Base-by-base conservation (phyloP, 1,140 invertebrate genomes). In the Euura lappo region DNA sequence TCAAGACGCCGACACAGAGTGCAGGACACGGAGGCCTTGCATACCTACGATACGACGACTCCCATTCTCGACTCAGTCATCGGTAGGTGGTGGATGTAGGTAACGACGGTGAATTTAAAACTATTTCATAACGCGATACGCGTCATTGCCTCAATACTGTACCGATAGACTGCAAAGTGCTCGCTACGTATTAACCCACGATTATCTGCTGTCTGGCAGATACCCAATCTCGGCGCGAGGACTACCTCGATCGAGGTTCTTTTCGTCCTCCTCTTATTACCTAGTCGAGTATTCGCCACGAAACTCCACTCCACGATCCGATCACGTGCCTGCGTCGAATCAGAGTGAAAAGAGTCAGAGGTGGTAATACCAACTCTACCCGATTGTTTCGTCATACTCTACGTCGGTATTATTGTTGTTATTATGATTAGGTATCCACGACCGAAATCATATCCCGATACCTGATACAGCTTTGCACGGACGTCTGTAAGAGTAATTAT, bases 1-100 rank as follows among this genome's bases (percentile, higher is more conserved):
- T 42, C 13, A 68, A 68, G 44, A 68, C 66, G 66, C 66, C 66
- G 66, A 68, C 66, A 68, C 66, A 68, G 66, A 68, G 44, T 44
- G 51, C 51, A 6, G 51, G 51, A 60, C 8, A 60, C 51, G 28
- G 28, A 28, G 28, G 28, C 28, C 28, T 28, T 28, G 28, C 28
- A 11, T 60, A 60, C 6, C 10, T 60, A 8, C 51, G 13, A 60
- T 60, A n/a, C 28, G 28, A 28, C 51, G 51, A 60, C 51, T 60
- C 13, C 51, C 51, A 60, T 60, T 60, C 8, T 60, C 8, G 51
- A 60, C 13, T 60, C 51, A 60, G 51, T 60, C 13, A 60, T 60
- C 13, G 51, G 13, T 60, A 60, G 10, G 13, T 60, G 6, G 1
- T 7, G 6, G 47, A 60, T 60, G 13, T 60, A 60, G 28, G 28